These are phyloP conservation scores for Xenopus tropicalis DNA, from an alignment of 2,113 vertebrate genomes.

Conservation along the genomic window DNA sequence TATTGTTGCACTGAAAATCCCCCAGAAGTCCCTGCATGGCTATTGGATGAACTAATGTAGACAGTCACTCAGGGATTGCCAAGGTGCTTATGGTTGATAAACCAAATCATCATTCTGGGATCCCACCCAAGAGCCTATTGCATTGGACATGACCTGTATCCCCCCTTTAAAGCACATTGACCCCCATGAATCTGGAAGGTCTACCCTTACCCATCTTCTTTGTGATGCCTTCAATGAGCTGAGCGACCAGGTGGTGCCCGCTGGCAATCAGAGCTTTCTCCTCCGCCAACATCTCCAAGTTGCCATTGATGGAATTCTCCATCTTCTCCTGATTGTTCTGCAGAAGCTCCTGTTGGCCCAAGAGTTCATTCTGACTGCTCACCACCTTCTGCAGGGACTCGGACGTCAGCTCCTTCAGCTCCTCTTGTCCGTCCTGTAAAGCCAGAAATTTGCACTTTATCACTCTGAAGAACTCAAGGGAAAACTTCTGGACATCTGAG, in stretches of 20 bases:
- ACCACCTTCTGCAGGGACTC: constrained; percentile 65
- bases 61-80: too few species aligned
- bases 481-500: neutral
- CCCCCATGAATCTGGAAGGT: too few species aligned
- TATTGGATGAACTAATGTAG: too few species aligned
- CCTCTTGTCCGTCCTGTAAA: constrained; percentile 67
- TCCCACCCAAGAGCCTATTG: too few species aligned
- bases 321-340: constrained; percentile 62
- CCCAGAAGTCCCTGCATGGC: too few species aligned
- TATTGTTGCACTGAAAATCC: too few species aligned
- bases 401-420: constrained; percentile 58
- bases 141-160: too few species aligned
- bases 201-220: constrained; percentile 66
- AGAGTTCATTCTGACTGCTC: constrained; percentile 63
- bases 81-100: too few species aligned
- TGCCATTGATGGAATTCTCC: constrained; percentile 58
- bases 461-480: too few species aligned
- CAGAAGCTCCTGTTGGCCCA: constrained; percentile 66
- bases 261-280: constrained; percentile 68
- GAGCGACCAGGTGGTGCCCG: constrained; percentile 60
- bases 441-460: neutral
- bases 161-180: too few species aligned
- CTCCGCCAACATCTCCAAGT: constrained; percentile 59
- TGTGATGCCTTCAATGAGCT: constrained; percentile 65
- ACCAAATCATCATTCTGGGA: too few species aligned